Evolutionary conservation across 2,113 vertebrate species (phyloP).

Genomic region (Empidonax alnorum): DNA sequence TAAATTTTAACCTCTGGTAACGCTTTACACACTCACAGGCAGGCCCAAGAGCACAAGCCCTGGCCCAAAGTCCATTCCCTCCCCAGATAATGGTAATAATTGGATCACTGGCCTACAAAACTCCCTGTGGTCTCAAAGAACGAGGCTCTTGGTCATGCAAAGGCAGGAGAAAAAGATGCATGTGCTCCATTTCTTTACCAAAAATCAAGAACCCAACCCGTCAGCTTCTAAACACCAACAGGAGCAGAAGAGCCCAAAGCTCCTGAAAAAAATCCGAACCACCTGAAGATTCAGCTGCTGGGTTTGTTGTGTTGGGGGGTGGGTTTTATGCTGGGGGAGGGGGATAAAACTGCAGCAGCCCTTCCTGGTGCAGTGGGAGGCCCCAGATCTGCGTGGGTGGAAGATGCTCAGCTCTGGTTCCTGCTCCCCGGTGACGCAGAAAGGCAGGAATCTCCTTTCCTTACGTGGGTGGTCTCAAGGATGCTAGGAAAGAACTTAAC

Average conservation of each 20-base stretch:
- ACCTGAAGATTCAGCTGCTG: not conserved
- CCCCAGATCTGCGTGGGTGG: not conserved
- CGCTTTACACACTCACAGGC: not conserved
- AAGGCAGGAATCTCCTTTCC: not conserved
- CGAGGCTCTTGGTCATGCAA: not conserved
- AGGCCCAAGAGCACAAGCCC: not conserved
- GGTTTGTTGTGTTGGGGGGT: not conserved
- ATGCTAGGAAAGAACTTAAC: not conserved
- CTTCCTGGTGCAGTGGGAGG: not conserved
- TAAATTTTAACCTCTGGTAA: conserved; percentile 37
- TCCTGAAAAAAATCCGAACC: not conserved
- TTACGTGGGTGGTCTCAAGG: not conserved
- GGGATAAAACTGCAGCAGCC: not conserved
- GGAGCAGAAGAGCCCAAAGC: not conserved
- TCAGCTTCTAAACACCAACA: not conserved
- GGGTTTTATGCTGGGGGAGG: not conserved
- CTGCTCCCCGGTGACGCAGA: not conserved
- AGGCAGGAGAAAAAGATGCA: not conserved
- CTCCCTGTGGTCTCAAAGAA: not conserved
- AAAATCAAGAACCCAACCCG: not conserved
- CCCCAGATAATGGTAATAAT: not conserved
- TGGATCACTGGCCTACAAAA: not conserved
- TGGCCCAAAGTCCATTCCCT: not conserved
- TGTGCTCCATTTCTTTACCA: not conserved
- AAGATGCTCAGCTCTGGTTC: not conserved